phyloP scores from a whole-genome alignment of 2,113 vertebrate species.

The Bettongia penicillata region DNA sequence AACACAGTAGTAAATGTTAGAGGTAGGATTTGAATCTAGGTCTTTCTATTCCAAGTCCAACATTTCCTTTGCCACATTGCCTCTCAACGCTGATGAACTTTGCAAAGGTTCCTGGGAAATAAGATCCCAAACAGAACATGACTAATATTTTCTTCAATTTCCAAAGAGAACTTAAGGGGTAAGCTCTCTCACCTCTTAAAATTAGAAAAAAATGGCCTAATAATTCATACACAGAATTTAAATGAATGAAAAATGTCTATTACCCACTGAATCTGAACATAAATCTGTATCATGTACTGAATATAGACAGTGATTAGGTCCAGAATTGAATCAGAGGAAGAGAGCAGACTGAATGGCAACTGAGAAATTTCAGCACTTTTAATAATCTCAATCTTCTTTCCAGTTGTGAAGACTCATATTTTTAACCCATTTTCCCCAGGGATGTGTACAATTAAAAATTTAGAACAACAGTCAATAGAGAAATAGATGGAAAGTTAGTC shows the following conservation, averaged over 20 bases:
- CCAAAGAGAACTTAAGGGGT: no score
- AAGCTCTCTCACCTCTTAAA: no score
- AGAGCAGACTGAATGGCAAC: background rate
- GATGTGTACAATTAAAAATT: background rate
- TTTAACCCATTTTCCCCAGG: background rate
- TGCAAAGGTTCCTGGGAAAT: background rate
- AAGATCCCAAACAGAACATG: background rate
- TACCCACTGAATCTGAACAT: background rate
- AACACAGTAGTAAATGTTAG: background rate
- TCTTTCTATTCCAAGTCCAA: background rate
- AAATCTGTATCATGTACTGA: background rate
- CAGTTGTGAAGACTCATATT: background rate
- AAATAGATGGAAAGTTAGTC: background rate
- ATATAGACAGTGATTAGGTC: background rate
- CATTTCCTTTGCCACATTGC: conserved; percentile 15
- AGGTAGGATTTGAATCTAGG: conserved; percentile 19
- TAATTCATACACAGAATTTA: background rate
- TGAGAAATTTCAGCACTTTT: background rate
- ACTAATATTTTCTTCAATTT: no score
- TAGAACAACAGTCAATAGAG: background rate
- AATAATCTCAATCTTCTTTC: background rate
- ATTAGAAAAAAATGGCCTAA: background rate
- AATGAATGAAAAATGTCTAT: background rate
- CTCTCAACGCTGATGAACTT: background rate
- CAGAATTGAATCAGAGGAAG: background rate